phyloP scores from a whole-genome alignment of 2,797 vertebrate species.

The Takifugu rubripes region DNA sequence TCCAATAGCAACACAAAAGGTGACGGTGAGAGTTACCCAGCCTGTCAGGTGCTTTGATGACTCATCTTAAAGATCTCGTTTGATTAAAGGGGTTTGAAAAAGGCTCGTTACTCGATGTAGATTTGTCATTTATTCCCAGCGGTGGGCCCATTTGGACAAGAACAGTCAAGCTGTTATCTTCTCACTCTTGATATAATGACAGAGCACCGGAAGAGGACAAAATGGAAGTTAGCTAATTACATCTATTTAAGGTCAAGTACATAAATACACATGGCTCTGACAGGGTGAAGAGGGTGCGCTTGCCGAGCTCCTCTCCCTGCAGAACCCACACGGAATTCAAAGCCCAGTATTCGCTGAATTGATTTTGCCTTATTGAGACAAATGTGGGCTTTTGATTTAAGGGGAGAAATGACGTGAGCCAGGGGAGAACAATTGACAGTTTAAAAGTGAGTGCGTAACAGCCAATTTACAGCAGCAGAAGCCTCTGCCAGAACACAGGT shows the following conservation, averaged over 20 bases:
- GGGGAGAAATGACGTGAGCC: conserved; percentile 40
- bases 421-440: conserved; percentile 38
- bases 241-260: conserved; percentile 60
- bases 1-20: conserved; percentile 36
- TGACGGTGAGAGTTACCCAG: no score
- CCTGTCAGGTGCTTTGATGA: conserved; percentile 44
- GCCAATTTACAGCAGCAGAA: conserved; percentile 45
- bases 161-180: conserved; percentile 60
- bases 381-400: conserved; percentile 47
- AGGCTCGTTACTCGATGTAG: conserved; percentile 45
- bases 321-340: conserved; percentile 50
- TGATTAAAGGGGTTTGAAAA: conserved; percentile 62
- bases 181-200: conserved; percentile 60
- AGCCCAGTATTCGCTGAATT: conserved; percentile 36
- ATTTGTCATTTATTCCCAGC: conserved; percentile 22
- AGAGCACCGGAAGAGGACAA: conserved; percentile 46
- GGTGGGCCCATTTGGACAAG: conserved; percentile 37
- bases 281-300: conserved; percentile 37
- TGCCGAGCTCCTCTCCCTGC: conserved; percentile 31
- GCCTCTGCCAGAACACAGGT: conserved; percentile 33
- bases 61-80: conserved; percentile 50
- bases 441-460: conserved; percentile 34
- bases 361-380: conserved; percentile 39
- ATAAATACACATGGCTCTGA: conserved; percentile 57
- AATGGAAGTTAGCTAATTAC: conserved; percentile 62